phyloP scores from a whole-genome alignment of 2,113 vertebrate species.

The Empidonax traillii region DNA sequence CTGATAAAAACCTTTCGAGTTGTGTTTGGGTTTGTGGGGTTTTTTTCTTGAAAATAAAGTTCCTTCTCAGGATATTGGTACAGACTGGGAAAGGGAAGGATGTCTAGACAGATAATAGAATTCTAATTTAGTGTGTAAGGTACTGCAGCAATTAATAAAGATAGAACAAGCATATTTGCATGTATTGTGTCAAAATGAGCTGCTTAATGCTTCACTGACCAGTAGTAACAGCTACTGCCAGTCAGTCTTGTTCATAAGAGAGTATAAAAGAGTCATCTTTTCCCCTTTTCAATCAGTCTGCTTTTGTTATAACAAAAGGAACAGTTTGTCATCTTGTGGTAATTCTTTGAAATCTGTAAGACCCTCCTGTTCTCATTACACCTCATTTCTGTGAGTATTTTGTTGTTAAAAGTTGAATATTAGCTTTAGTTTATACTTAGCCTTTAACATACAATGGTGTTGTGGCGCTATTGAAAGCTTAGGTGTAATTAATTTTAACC shows the following conservation, averaged over 20 bases:
- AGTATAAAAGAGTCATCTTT: background rate
- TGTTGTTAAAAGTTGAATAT: background rate
- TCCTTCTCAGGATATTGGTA: background rate
- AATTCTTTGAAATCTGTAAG: background rate
- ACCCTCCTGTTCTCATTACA: background rate
- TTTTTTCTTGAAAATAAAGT: background rate
- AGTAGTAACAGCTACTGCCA: background rate
- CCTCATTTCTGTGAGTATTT: background rate
- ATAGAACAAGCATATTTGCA: background rate
- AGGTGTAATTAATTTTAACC: background rate
- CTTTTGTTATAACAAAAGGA: background rate
- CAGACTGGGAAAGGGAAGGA: background rate
- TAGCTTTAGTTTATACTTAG: background rate
- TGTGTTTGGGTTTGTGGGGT: rapidly evolving
- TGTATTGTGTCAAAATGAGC: background rate
- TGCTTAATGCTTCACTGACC: background rate
- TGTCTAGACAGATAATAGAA: background rate
- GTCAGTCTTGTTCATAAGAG: background rate
- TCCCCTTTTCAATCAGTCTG: background rate
- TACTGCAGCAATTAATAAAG: background rate
- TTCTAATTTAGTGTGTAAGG: background rate
- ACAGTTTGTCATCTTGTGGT: background rate
- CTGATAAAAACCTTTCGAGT: background rate
- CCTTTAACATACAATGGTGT: background rate
- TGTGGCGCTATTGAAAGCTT: background rate